Evolutionary conservation across 1,140 invertebrate species (phyloP).

Genomic region (Ceratosolen solmsi): DNA sequence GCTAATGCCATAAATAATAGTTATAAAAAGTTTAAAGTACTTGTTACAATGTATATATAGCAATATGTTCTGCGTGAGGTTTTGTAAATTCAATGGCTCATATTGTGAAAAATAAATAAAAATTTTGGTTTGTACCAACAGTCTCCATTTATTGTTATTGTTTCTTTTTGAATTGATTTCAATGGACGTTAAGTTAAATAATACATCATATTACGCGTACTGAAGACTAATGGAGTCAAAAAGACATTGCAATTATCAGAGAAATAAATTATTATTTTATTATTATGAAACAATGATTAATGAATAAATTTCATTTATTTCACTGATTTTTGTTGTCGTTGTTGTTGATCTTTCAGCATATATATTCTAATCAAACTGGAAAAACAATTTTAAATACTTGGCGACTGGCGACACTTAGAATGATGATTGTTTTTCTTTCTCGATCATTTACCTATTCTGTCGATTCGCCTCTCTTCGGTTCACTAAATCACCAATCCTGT

Average conservation of each 20-base stretch:
- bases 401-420: neutral
- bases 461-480: neutral
- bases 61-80: neutral
- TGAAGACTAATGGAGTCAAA: too few species aligned
- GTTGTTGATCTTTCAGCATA: too few species aligned
- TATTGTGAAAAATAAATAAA: neutral
- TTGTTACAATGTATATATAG: neutral
- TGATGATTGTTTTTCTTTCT: neutral
- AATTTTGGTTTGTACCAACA: neutral
- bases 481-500: neutral
- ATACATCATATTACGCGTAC: too few species aligned
- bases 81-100: slow-evolving; percentile 16
- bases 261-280: too few species aligned
- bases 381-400: too few species aligned
- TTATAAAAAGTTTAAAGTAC: slow-evolving; percentile 19
- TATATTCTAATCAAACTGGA: too few species aligned
- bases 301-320: too few species aligned
- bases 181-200: too few species aligned
- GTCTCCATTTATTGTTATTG: neutral
- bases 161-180: neutral
- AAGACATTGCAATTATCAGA: too few species aligned
- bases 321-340: too few species aligned
- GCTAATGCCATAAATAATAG: neutral
- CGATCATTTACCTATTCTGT: neutral
- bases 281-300: too few species aligned